phyloP scores from a whole-genome alignment of 1,140 invertebrate genomes.

The Centruroides vittatus region DNA sequence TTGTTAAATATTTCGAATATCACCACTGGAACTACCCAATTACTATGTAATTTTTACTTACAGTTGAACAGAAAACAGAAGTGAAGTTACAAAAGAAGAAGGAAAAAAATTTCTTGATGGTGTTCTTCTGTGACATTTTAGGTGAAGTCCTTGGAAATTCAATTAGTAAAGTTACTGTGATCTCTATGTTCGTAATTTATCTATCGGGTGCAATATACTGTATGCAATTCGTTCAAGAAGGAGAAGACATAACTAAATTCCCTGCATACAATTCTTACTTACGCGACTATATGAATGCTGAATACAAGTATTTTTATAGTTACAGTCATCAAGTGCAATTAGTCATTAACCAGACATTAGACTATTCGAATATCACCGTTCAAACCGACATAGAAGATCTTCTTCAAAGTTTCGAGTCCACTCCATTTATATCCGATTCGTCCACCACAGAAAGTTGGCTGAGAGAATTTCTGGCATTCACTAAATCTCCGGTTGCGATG shows the following conservation, averaged over 20 bases:
- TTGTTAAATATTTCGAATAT: no score
- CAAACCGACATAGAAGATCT: conserved; percentile 48
- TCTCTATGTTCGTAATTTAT: conserved; percentile 63
- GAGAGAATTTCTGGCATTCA: conserved; percentile 61
- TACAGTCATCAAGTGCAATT: conserved; percentile 81
- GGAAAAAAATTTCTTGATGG: conserved; percentile 64
- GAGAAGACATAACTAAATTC: conserved; percentile 64
- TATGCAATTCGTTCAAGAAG: conserved; percentile 70
- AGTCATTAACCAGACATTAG: conserved; percentile 59
- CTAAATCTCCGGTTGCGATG: conserved; percentile 53
- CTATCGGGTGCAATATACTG: conserved; percentile 71
- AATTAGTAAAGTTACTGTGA: conserved; percentile 52
- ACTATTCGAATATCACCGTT: conserved; percentile 59
- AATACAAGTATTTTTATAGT: conserved; percentile 73
- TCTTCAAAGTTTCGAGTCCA: conserved; percentile 60
- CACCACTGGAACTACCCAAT: no score
- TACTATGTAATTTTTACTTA: no score
- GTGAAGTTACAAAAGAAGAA: no score
- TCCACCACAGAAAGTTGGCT: conserved; percentile 85
- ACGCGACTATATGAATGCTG: conserved; percentile 68
- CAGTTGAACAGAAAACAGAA: no score
- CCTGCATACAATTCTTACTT: conserved; percentile 76
- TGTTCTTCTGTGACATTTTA: conserved; percentile 71
- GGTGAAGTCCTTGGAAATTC: conserved; percentile 57
- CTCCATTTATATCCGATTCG: conserved; percentile 51